A percentile compares a stretch with the other conserved stretches of the same genome.
Evolutionary conservation across 1,140 invertebrate genomes (phyloP).

Genomic region (Aphaenogaster floridana): DNA sequence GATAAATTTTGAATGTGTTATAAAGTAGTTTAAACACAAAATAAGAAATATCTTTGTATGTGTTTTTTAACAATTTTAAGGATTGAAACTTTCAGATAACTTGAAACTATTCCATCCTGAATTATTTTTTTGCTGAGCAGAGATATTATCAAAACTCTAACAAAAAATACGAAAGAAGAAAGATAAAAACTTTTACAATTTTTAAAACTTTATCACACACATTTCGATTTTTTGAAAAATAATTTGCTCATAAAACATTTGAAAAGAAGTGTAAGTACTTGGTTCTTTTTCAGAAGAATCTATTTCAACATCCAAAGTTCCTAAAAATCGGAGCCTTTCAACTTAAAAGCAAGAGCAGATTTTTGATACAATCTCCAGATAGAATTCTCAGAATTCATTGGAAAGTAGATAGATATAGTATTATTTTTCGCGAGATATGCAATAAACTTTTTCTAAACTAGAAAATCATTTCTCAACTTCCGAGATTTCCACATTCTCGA

Average conservation of each 20-base stretch:
- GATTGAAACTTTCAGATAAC: neutral
- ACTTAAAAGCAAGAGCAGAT: neutral
- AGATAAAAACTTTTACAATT: neutral
- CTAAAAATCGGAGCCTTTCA: neutral
- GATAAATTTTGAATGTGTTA: neutral
- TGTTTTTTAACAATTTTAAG: neutral
- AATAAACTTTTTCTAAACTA: neutral
- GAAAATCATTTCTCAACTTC: neutral
- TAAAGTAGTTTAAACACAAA: neutral
- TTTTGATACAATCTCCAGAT: neutral
- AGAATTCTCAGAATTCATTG: neutral
- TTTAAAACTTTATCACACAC: neutral
- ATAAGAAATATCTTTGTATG: neutral
- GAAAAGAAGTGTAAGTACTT: neutral
- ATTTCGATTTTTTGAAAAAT: neutral
- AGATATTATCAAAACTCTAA: neutral
- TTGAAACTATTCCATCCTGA: neutral
- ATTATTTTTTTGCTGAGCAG: neutral
- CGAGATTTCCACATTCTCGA: neutral
- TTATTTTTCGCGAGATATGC: neutral
- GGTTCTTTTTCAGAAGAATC: neutral
- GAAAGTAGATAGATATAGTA: neutral
- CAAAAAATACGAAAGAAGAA: neutral
- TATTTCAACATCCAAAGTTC: neutral
- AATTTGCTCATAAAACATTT: constrained; percentile 1